Evolutionary conservation across 2,113 vertebrate genomes (phyloP), one percentile per base, ranked within the genome.

Genomic region (Passer montanus): DNA sequence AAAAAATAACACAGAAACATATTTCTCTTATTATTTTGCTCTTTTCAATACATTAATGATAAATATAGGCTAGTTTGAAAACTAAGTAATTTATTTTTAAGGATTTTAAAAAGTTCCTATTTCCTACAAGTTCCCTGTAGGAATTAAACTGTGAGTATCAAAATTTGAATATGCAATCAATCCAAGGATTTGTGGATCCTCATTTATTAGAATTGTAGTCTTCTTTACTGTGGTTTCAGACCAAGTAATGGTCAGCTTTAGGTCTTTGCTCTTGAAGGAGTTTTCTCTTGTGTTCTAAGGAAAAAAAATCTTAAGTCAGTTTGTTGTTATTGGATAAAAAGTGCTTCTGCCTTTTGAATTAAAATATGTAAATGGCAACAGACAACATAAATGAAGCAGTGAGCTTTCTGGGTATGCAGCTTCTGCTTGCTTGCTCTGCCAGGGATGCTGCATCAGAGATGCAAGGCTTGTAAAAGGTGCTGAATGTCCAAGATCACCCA

Each of bases 31-130:
- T 70, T 90, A 90, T 84, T 74, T 93, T 14, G 0, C 49, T 89
- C 47, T 87, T 93, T 79, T 76, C 67, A 95, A 35, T 68, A 41
- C 12, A 52, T 14, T 73, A 78, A 56, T 85, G 53, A 68, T 89
- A 92, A 87, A 53, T 72, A 81, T 18, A 23, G 59, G 44, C n/a
- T 52, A 90, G 49, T 69, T 86, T 87, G 75, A 87, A 21, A 46
- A 59, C 68, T 89, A 84, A 77, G 62, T 84, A 21, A 80, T 81
- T 85, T 67, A 79, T 64, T 91, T 96, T 83, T 58, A 41, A 53
- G 23, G 17, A 23, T 43, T 95, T 87, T 73, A 35, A 13, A 13
- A 63, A 80, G 15, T 47, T 72, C 47, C 39, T 64, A 22, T 69
- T 84, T 88, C 62, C 49, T 82, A 37, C 12, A 75, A 59, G 43